Evolutionary conservation across 1,140 invertebrate genomes (phyloP).

Genomic region (Heterodera carotae): DNA sequence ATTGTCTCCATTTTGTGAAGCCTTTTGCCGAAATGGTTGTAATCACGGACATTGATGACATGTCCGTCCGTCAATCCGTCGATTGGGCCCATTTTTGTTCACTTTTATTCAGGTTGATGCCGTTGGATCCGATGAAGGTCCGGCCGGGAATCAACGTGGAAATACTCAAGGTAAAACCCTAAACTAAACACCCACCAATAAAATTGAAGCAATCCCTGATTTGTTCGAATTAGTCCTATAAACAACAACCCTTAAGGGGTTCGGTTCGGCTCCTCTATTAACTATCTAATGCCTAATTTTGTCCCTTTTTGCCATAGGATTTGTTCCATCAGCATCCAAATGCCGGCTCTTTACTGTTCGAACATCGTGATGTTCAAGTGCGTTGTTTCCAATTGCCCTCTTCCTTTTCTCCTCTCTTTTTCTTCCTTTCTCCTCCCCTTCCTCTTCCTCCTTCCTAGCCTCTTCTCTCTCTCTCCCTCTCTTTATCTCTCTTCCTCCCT

Average conservation of each 20-base stretch:
- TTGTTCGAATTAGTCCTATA: too few relatives aligned
- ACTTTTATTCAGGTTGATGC: conserved; percentile 47
- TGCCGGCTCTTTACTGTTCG: conserved; percentile 62
- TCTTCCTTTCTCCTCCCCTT: conserved; percentile 3
- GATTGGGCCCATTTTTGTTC: not conserved
- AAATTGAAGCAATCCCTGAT: too few relatives aligned
- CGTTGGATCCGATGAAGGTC: conserved; percentile 52
- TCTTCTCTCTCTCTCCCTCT: too few relatives aligned
- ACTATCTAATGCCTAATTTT: not conserved
- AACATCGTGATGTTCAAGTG: conserved; percentile 61
- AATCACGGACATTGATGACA: conserved; percentile 65
- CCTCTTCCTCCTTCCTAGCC: too few relatives aligned
- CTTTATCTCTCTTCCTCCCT: too few relatives aligned
- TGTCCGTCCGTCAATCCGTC: conserved; percentile 24
- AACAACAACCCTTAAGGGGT: too few relatives aligned
- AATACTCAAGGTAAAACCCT: conserved; percentile 55
- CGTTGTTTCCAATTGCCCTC: not conserved
- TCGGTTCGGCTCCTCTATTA: not conserved
- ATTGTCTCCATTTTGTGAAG: conserved; percentile 64
- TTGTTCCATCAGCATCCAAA: conserved; percentile 62
- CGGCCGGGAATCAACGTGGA: conserved; percentile 51
- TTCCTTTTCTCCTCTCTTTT: too few relatives aligned
- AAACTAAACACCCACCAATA: too few relatives aligned
- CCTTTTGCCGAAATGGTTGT: conserved; percentile 63
- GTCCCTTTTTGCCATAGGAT: conserved; percentile 43